A percentile compares a stretch with the other conserved stretches of the same genome.
Conservation (phyloP, 2,113 vertebrate species). For the Chloebia gouldiae region DNA sequence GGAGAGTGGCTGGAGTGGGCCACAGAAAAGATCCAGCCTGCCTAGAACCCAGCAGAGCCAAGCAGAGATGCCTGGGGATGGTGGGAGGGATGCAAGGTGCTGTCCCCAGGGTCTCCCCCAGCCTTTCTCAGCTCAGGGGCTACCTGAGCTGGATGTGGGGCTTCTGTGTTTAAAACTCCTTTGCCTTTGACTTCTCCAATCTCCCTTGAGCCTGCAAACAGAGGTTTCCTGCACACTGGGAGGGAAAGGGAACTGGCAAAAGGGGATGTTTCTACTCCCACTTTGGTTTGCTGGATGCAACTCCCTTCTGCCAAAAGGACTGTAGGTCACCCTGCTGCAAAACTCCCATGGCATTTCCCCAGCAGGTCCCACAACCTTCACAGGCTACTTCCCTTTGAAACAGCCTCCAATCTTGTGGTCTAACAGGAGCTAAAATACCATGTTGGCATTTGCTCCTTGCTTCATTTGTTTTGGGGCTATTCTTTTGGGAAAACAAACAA, state of each 20-base stretch:
- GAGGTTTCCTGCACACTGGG: neutral
- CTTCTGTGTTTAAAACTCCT: neutral
- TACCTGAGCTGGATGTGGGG: neutral
- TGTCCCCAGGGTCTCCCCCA: neutral
- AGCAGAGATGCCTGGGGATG: neutral
- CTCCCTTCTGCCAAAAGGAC: neutral
- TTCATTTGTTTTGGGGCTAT: neutral
- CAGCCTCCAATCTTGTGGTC: neutral
- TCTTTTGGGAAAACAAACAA: neutral
- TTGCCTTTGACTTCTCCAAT: neutral
- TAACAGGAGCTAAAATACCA: neutral
- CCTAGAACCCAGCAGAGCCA: neutral
- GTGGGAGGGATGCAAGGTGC: accelerated
- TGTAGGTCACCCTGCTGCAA: neutral
- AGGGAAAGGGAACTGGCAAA: neutral
- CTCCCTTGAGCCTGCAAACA: neutral
- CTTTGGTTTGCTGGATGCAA: neutral
- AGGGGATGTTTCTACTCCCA: neutral
- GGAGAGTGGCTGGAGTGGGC: neutral
- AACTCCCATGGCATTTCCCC: neutral
- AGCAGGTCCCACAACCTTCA: neutral
- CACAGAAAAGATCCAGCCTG: neutral
- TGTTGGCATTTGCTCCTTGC: neutral
- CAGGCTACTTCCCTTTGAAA: neutral
- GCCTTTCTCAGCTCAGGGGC: neutral